A percentile compares a stretch with the other conserved stretches of the same genome.
Conservation (phyloP, 2,797 vertebrate species). For the Ambastaia sidthimunki region DNA sequence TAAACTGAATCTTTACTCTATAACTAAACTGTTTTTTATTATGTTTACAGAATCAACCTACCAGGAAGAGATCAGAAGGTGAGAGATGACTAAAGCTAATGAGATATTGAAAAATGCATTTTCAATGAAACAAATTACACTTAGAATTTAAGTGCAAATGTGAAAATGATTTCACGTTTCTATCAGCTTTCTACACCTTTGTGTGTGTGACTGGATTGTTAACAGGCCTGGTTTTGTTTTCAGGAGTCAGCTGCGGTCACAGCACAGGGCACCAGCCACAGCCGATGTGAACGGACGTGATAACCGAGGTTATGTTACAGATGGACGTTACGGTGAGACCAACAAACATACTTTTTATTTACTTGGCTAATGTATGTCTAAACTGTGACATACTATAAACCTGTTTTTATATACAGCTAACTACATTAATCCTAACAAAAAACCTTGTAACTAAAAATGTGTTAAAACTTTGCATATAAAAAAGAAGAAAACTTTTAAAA, state of each 20-base stretch:
- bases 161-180: no score
- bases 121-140: background rate
- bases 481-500: no score
- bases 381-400: no score
- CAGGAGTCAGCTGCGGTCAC: constrained; percentile 67
- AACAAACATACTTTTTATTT: no score
- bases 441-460: background rate
- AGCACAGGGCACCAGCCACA: constrained; percentile 29
- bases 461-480: no score
- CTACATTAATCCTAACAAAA: background rate
- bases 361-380: no score
- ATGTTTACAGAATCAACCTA: constrained; percentile 68
- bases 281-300: constrained; percentile 49
- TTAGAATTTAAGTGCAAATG: constrained; percentile 15
- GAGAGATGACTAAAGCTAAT: background rate
- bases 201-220: constrained; percentile 11
- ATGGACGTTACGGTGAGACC: constrained; percentile 44
- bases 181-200: background rate
- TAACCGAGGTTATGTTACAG: constrained; percentile 66
- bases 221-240: constrained; percentile 47
- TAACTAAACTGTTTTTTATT: background rate
- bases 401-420: background rate
- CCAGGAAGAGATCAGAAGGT: constrained; percentile 69
- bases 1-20: background rate
- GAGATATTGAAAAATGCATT: background rate